A percentile compares a stretch with the other conserved stretches of the same genome.
phyloP scores from a whole-genome alignment of 2,888 invertebrate species.

The Sicus ferrugineus region DNA sequence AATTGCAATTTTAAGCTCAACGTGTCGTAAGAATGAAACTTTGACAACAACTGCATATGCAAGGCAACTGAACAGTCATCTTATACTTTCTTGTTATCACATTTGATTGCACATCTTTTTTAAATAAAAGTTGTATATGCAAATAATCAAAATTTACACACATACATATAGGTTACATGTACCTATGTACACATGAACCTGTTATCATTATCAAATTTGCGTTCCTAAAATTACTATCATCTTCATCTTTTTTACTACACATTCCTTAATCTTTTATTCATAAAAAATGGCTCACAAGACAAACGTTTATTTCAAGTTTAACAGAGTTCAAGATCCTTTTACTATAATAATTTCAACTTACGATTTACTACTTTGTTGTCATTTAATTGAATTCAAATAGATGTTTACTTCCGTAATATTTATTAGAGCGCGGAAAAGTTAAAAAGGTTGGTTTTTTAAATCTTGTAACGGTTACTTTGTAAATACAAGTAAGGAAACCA shows the following conservation, averaged over 20 bases:
- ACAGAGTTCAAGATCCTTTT: neutral
- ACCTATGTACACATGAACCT: no score
- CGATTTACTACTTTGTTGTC: no score
- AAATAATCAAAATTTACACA: no score
- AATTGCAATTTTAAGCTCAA: neutral
- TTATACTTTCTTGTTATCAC: slow-evolving; percentile 29
- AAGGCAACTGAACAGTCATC: neutral
- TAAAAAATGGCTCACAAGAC: neutral
- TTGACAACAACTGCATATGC: slow-evolving; percentile 21
- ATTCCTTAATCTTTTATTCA: neutral
- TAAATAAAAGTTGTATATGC: no score
- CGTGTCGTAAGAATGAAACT: neutral
- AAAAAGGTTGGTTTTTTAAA: no score
- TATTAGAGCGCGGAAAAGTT: no score
- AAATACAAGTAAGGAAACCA: no score
- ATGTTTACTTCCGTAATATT: no score
- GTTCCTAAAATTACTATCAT: neutral
- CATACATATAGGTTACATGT: no score
- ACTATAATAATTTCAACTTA: no score
- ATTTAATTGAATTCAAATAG: no score
- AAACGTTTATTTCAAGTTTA: neutral
- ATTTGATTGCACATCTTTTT: neutral
- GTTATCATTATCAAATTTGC: neutral
- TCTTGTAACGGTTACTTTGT: no score
- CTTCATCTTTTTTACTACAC: neutral